Evolutionary conservation across 2,113 vertebrate species (phyloP), one percentile per base, ranked within the genome.

Genomic region (Stictonetta naevosa): DNA sequence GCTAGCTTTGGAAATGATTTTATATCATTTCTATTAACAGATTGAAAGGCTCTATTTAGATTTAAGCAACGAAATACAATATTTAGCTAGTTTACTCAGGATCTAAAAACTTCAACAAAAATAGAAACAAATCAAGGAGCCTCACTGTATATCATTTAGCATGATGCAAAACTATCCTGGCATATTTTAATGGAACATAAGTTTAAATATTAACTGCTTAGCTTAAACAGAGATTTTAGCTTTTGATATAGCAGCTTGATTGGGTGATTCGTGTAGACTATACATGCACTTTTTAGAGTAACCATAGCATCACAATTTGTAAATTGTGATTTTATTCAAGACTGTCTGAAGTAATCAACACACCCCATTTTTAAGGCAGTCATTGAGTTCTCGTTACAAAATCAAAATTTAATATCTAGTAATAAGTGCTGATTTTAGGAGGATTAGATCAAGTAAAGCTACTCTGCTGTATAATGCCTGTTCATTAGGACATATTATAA

Each of bases 171-270:
- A 58, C 8, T 78, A 29, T 34, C 14, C 46, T 77, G 42, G 34
- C 6, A 11, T 67, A 67, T 68, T 91, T 91, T 94, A 93, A 91
- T 84, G 73, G 64, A 92, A 64, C 56, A 5, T 33, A 29, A 83
- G 6, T 78, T 92, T 94, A 90, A 86, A 82, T 82, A 84, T 68
- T 92, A 86, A 40, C 48, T 78, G 13, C 56, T 78, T 67, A 78
- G 21, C 68, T 88, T 88, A 88, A 94, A 92, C 50, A 75, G 38
- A 56, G 31, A 56, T 75, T 91, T 92, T 68, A 29, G 15, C 34
- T 76, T 86, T 94, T 86, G 59, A 76, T 75, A 52, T 25, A 64
- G 9, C 18, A 82, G 26, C 12, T 18, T 77, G 90, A 68, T 81
- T 81, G 60, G 22, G 34, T 69, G 46, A 83, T 59, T 88, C 33